These are phyloP conservation scores for Caradrina kadenii DNA, from an alignment of 2,888 invertebrate species.

Conservation along the genomic window DNA sequence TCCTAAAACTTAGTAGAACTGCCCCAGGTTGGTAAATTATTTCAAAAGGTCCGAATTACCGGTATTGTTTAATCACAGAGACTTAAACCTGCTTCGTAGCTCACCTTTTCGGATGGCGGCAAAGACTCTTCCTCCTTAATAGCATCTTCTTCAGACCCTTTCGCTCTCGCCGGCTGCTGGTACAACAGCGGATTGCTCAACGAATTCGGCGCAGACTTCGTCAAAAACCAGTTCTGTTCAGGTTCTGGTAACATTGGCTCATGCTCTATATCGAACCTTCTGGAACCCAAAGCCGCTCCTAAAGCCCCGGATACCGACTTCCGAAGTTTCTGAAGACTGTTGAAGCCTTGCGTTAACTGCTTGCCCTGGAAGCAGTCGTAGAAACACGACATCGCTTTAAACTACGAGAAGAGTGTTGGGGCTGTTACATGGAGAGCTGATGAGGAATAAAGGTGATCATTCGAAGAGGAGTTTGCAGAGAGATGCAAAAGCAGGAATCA, in stretches of 20 bases:
- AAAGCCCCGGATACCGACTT: conserved; percentile 92
- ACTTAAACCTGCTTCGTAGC: no score
- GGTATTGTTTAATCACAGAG: no score
- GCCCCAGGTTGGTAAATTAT: no score
- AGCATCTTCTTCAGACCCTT: conserved; percentile 78
- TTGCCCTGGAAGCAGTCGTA: conserved; percentile 90
- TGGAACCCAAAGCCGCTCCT: conserved; percentile 87
- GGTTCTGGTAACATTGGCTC: conserved; percentile 87
- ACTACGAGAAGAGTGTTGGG: conserved; percentile 79
- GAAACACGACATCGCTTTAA: conserved; percentile 90
- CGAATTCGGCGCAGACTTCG: conserved; percentile 95
- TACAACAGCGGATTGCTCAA: conserved; percentile 91
- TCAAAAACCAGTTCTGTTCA: conserved; percentile 94
- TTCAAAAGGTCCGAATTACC: no score
- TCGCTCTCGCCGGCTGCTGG: conserved; percentile 76
- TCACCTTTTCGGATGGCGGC: conserved; percentile 82
- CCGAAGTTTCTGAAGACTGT: conserved; percentile 93
- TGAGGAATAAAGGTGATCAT: conserved; percentile 84
- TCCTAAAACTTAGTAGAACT: no score
- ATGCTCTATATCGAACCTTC: conserved; percentile 88
- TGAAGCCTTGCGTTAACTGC: conserved; percentile 90
- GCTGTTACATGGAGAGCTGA: conserved; percentile 71
- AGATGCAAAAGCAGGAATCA: neutral
- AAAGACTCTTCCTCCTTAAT: conserved; percentile 83
- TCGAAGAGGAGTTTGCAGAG: conserved; percentile 18